Percentiles rank a stretch among this genome's conserved stretches.
Evolutionary conservation across 2,888 invertebrate genomes (phyloP).

Genomic region (Rotaria socialis): DNA sequence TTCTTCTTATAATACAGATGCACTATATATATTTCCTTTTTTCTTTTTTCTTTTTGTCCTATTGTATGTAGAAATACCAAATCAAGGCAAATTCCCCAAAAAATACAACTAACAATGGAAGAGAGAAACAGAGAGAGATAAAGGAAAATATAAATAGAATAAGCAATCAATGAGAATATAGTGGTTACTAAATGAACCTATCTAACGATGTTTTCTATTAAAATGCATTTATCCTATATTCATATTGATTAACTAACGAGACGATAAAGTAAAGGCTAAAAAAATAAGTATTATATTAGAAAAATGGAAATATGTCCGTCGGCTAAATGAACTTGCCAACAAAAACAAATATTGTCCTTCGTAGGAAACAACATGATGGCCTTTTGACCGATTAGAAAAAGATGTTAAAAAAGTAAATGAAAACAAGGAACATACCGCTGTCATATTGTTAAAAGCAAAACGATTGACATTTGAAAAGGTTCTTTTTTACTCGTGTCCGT

Average conservation of each 20-base stretch:
- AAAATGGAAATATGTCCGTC: background rate
- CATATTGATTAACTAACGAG: background rate
- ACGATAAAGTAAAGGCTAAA: background rate
- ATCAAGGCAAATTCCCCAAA: background rate
- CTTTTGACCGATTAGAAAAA: slow-evolving; percentile 12
- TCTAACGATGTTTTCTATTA: background rate
- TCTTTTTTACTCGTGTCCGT: background rate
- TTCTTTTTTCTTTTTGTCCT: background rate
- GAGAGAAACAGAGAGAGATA: background rate
- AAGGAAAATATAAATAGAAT: background rate
- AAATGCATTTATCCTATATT: background rate
- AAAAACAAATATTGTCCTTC: background rate
- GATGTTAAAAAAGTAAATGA: background rate
- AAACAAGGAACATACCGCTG: slow-evolving; percentile 1
- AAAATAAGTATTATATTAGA: background rate
- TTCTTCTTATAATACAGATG: background rate
- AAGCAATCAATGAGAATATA: background rate
- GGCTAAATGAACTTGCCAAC: background rate
- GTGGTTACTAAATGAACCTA: background rate
- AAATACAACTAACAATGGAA: background rate
- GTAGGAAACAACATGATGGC: background rate
- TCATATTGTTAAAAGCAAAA: background rate
- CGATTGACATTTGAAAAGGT: background rate
- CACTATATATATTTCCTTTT: background rate
- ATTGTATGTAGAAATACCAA: background rate